These are phyloP conservation scores for Anguilla megastoma DNA, from an alignment of 2,797 vertebrate genomes.

Conservation along the genomic window DNA sequence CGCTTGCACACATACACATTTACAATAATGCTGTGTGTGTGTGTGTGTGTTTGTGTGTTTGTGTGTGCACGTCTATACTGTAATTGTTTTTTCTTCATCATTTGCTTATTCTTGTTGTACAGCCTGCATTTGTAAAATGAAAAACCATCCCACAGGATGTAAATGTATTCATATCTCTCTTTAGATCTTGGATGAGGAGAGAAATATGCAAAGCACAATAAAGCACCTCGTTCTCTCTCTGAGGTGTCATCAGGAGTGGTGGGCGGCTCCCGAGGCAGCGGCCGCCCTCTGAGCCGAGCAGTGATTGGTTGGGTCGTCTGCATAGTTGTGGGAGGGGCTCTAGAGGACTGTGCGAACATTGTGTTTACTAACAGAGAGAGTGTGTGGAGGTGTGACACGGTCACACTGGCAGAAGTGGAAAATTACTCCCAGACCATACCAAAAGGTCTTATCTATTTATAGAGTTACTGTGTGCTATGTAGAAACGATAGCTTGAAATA, in stretches of 20 bases:
- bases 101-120: background rate
- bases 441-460: slow-evolving; percentile 63
- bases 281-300: slow-evolving; percentile 70
- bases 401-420: slow-evolving; percentile 63
- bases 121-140: background rate
- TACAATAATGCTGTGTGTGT: background rate
- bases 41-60: too few species aligned
- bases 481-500: slow-evolving; percentile 24
- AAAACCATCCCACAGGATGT: background rate
- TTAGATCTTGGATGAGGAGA: background rate
- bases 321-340: slow-evolving; percentile 72
- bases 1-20: background rate
- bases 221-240: background rate
- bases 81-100: background rate
- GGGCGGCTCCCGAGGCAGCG: slow-evolving; percentile 35
- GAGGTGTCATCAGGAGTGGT: background rate
- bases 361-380: slow-evolving; percentile 59
- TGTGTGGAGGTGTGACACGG: slow-evolving; percentile 63
- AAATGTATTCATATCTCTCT: background rate
- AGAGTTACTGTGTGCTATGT: slow-evolving; percentile 53
- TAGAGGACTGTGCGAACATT: slow-evolving; percentile 64
- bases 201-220: background rate
- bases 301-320: slow-evolving; percentile 72
- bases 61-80: too few species aligned
- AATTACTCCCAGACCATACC: slow-evolving; percentile 62